Percentiles rank a stretch among this genome's conserved stretches.
Conservation (phyloP, 2,797 vertebrate genomes). For the Sebastes itinus region DNA sequence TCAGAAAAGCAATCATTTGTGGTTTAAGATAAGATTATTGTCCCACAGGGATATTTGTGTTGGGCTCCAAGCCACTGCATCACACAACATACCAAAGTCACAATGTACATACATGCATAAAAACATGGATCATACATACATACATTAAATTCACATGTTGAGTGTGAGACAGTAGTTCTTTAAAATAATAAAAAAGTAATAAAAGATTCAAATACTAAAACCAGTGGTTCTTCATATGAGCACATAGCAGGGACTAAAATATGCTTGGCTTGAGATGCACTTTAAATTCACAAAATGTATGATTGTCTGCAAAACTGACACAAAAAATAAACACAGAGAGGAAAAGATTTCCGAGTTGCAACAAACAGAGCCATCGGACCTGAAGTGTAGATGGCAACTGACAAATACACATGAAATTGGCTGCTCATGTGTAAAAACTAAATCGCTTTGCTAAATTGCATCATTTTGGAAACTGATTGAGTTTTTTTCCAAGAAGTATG, state of each 20-base stretch:
- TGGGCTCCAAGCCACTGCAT: too few species aligned
- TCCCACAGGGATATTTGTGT: too few species aligned
- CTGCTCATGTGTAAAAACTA: constrained; percentile 25
- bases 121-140: too few species aligned
- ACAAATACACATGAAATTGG: neutral
- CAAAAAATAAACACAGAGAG: neutral
- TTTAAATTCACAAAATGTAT: neutral
- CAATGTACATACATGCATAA: too few species aligned
- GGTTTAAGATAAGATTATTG: neutral
- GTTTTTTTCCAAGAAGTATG: constrained; percentile 14
- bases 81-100: too few species aligned
- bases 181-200: too few species aligned
- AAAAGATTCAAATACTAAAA: neutral
- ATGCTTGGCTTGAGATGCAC: neutral
- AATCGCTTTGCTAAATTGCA: constrained; percentile 27
- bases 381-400: constrained; percentile 18
- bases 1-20: neutral
- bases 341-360: neutral
- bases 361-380: constrained; percentile 4
- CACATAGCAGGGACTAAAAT: neutral
- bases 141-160: too few species aligned
- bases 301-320: neutral
- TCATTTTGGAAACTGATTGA: constrained; percentile 23
- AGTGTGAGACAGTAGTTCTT: too few species aligned
- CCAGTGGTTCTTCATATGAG: neutral